Conservation (phyloP, 1,140 invertebrate genomes). For the Dryas iulia region DNA sequence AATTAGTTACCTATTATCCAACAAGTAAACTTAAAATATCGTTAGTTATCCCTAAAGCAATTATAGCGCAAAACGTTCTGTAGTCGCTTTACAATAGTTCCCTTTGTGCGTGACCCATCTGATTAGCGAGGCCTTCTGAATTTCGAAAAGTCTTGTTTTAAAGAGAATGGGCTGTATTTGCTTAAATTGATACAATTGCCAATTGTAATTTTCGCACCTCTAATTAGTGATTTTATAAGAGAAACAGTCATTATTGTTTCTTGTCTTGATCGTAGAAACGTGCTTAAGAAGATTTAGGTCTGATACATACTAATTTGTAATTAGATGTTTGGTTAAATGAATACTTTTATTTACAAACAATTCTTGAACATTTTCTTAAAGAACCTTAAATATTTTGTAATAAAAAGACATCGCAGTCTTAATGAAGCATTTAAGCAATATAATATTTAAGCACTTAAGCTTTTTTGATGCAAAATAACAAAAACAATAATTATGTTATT, state of each 20-base stretch:
- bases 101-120: slow-evolving; percentile 36
- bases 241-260: slow-evolving; percentile 11
- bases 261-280: slow-evolving; percentile 1
- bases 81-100: slow-evolving; percentile 33
- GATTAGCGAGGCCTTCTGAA: slow-evolving; percentile 41
- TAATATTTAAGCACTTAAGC: too few relatives aligned
- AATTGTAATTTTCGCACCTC: slow-evolving; percentile 30
- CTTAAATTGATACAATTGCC: slow-evolving; percentile 29
- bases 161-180: slow-evolving; percentile 33
- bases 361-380: too few relatives aligned
- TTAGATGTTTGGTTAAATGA: background rate
- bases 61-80: slow-evolving; percentile 28
- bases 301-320: background rate
- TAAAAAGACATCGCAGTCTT: too few relatives aligned
- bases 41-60: slow-evolving; percentile 14
- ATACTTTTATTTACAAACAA: too few relatives aligned
- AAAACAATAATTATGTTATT: too few relatives aligned
- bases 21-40: background rate
- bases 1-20: background rate
- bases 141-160: slow-evolving; percentile 38
- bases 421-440: too few relatives aligned
- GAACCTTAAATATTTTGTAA: too few relatives aligned
- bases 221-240: slow-evolving; percentile 28
- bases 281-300: background rate
- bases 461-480: too few relatives aligned